Conservation (phyloP, 2,888 invertebrate species). For the Xanthorhoe spadicearia region DNA sequence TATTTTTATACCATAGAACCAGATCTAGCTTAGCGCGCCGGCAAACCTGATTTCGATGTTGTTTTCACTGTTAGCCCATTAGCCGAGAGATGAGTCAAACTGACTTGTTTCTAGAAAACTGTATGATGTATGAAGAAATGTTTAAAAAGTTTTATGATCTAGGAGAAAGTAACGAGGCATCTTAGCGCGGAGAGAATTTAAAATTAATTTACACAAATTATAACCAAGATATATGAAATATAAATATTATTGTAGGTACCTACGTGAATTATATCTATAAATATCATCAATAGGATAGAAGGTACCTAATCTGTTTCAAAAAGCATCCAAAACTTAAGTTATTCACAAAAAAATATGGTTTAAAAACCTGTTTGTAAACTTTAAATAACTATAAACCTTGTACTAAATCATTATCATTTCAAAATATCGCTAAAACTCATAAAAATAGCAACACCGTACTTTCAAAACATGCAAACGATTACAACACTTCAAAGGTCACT, state of each 20-base stretch:
- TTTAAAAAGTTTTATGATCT: constrained; percentile 15
- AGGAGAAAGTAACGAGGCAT: constrained; percentile 15
- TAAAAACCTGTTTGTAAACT: too few species aligned
- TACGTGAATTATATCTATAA: too few species aligned
- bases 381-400: not conserved
- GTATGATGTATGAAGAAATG: constrained; percentile 3
- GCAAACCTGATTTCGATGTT: constrained; percentile 25
- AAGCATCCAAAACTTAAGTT: too few species aligned
- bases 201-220: constrained; percentile 5
- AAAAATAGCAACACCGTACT: constrained; percentile 10
- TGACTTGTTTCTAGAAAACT: constrained; percentile 11
- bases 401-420: not conserved
- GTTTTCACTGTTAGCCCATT: constrained; percentile 23
- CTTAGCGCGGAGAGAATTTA: constrained; percentile 10
- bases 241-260: not conserved
- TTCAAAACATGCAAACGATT: constrained; percentile 22
- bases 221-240: not conserved
- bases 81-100: constrained; percentile 21
- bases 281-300: too few species aligned
- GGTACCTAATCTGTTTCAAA: too few species aligned
- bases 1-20: not conserved
- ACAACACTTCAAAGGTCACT: constrained; percentile 32
- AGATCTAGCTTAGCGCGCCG: constrained; percentile 15
- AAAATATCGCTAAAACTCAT: not conserved
- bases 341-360: too few species aligned